phyloP scores from a whole-genome alignment of 2,113 vertebrate genomes.

The Aldabrachelys gigantea region DNA sequence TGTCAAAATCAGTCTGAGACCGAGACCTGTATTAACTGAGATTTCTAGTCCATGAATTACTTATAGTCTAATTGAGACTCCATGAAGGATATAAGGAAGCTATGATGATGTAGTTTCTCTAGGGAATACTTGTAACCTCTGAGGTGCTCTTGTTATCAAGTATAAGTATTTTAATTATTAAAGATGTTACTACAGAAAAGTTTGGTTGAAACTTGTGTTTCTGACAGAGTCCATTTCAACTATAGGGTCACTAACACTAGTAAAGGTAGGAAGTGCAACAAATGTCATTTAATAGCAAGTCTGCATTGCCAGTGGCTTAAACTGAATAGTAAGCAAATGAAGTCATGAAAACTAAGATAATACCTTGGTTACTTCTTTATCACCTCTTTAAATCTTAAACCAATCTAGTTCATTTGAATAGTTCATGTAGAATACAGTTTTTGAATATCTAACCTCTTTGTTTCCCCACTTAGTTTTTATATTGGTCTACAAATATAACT shows the following conservation, averaged over 20 bases:
- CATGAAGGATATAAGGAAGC: neutral
- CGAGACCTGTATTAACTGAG: neutral
- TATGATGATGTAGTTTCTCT: neutral
- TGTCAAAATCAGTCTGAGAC: neutral
- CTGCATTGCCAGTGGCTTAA: neutral
- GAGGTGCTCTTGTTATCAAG: neutral
- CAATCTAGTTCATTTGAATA: neutral
- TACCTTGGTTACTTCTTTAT: neutral
- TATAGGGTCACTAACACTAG: neutral
- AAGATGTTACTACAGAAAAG: neutral
- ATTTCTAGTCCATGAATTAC: neutral
- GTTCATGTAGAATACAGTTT: neutral
- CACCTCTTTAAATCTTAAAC: neutral
- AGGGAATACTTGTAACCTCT: neutral
- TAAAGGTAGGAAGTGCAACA: neutral
- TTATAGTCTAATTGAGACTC: neutral
- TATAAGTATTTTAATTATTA: neutral
- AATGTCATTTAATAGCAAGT: neutral
- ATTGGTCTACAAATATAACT: conserved; percentile 24
- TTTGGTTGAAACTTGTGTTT: neutral
- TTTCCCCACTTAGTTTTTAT: neutral
- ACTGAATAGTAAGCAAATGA: neutral
- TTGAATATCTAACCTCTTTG: neutral
- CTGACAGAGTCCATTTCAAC: neutral
- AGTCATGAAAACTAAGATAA: neutral